Base-by-base conservation (phyloP, 2,113 vertebrate genomes). In the Pachyramphus minor region DNA sequence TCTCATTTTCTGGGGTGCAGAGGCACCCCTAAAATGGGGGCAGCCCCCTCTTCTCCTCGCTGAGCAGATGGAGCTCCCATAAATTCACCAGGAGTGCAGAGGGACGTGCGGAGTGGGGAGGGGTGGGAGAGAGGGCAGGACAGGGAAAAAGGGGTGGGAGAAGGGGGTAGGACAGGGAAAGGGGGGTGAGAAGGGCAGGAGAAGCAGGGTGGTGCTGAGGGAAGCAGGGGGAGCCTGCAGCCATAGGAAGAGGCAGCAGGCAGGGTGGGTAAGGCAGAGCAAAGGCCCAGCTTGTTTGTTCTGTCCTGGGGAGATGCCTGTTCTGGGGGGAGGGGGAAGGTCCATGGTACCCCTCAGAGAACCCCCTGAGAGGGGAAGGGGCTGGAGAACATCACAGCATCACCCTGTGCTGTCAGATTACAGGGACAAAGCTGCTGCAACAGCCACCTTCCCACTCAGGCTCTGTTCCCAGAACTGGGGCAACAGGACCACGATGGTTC, bases 401-500 rank as follows among this genome's bases (percentile, higher is more conserved):
- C 25, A 49, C 39, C 66, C 39, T 27, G 56, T 1, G 20, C 58
- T 21, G 49, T 8, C 1, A 5, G 76, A 72, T 8, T 8, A 5
- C 2, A 3, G 59, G 73, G 75, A 63, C 66, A 81, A 44, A 82
- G 76, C 85, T 92, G 86, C 5, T 10, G 72, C 90, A 72, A 3
- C 31, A 79, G 58, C 74, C 53, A 8, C 81, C 71, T 64, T 75
- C 87, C 93, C 93, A 71, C 78, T 78, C 56, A 49, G 77, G 63
- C 84, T 93, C 94, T 45, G 89, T 20, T 89, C 86, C 66, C 76
- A n/a, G 84, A 93, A 93, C 66, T 62, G 93, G 91, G 89, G 76
- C 6, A 0, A 62, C 25, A 49, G 58, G 81, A 76, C 37, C 73
- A 31, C 6, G 25, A 12, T 0, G 56, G 56, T 15, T 84, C 92